A percentile compares a stretch with the other conserved stretches of the same genome.
Evolutionary conservation across 2,888 invertebrate genomes (phyloP).

Genomic region (Himalopsyche tibetana): DNA sequence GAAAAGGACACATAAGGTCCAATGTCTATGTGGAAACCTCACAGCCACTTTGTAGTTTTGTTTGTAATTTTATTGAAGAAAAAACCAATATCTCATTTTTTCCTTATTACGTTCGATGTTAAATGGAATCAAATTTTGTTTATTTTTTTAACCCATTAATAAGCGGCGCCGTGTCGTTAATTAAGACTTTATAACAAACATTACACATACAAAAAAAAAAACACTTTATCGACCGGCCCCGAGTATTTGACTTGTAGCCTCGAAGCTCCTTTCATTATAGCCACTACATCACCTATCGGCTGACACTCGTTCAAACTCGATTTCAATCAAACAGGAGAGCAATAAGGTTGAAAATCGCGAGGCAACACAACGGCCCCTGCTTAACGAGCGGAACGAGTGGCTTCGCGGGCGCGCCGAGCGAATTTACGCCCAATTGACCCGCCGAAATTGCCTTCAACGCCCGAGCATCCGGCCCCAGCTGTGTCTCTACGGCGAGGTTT

Average conservation of each 20-base stretch:
- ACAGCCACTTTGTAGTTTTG: no score
- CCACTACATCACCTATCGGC: constrained; percentile 4
- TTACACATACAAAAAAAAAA: background rate
- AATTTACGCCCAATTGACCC: constrained; percentile 31
- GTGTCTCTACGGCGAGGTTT: background rate
- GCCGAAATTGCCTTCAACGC: constrained; percentile 30
- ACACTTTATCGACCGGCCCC: background rate
- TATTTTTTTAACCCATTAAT: no score
- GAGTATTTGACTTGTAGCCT: background rate
- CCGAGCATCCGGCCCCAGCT: background rate
- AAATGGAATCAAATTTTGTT: no score
- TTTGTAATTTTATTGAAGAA: no score
- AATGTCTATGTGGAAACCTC: no score
- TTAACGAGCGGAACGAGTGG: constrained; percentile 31
- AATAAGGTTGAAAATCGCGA: constrained; percentile 20
- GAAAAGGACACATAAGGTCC: no score
- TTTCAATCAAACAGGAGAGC: constrained; percentile 26
- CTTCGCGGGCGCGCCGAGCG: constrained; percentile 20
- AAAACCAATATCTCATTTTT: no score
- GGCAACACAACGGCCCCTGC: constrained; percentile 14
- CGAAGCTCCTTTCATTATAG: background rate
- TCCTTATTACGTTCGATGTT: no score
- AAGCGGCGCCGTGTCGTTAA: no score
- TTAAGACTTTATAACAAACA: background rate
- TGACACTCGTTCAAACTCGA: constrained; percentile 10